A percentile compares a stretch with the other conserved stretches of the same genome.
phyloP scores from a whole-genome alignment of 2,113 vertebrate genomes.

The Polypterus senegalus region DNA sequence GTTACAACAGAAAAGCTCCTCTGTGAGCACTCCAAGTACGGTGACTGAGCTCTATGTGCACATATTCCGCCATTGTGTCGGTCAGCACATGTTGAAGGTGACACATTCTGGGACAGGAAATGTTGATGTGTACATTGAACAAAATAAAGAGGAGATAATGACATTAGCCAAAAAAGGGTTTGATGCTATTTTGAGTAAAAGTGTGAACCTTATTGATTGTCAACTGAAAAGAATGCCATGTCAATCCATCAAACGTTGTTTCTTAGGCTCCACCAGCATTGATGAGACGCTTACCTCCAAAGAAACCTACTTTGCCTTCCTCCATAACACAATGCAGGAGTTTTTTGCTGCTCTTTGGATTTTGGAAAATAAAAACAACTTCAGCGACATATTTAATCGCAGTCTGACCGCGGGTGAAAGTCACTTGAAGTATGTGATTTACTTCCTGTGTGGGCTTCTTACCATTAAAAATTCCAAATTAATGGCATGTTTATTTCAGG shows the following conservation, averaged over 20 bases:
- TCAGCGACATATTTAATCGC: constrained; percentile 13
- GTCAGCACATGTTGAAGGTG: constrained; percentile 1
- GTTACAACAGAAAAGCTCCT: no score
- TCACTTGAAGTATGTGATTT: no score
- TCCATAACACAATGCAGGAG: constrained; percentile 27
- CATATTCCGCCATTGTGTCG: constrained; percentile 21
- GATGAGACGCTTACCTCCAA: neutral
- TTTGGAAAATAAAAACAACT: constrained; percentile 11
- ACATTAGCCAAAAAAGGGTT: constrained; percentile 10
- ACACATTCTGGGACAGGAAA: neutral
- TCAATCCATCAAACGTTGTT: neutral
- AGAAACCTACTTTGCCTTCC: constrained; percentile 9
- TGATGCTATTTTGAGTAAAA: constrained; percentile 7
- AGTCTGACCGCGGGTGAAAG: constrained; percentile 13
- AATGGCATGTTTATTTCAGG: no score
- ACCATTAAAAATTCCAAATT: no score
- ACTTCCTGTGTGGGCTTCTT: no score
- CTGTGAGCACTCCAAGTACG: neutral
- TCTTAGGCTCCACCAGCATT: constrained; percentile 8
- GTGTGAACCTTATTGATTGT: constrained; percentile 1
- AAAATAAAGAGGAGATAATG: neutral
- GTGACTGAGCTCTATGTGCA: constrained; percentile 20
- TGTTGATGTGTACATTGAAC: neutral
- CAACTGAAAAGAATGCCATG: neutral
- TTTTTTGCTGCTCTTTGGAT: constrained; percentile 25